These are phyloP conservation scores for Pogonocherus hispidulus DNA, from an alignment of 2,888 invertebrate genomes.

Conservation along the genomic window DNA sequence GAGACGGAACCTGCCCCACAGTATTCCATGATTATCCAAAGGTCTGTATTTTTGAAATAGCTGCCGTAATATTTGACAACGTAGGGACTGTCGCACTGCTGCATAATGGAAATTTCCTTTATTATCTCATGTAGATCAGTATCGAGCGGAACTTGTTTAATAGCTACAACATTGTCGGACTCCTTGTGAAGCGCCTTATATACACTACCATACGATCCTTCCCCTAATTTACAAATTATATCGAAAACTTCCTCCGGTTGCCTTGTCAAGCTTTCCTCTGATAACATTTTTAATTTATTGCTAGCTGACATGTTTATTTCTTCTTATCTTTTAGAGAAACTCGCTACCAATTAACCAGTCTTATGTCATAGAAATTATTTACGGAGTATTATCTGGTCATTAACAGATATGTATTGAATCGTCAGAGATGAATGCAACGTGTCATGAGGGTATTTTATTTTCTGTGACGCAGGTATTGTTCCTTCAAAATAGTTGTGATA, in stretches of 20 bases:
- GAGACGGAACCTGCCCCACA: conserved; percentile 99
- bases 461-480: conserved; percentile 27
- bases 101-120: conserved; percentile 99
- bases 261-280: conserved; percentile 95
- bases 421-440: background rate
- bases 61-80: conserved; percentile 99
- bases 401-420: conserved; percentile 13
- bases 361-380: conserved; percentile 21
- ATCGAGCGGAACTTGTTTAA: conserved; percentile 99
- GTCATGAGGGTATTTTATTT: conserved; percentile 1
- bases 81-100: conserved; percentile 99
- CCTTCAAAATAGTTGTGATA: conserved; percentile 12
- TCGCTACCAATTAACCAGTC: background rate
- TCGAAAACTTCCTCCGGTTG: conserved; percentile 99
- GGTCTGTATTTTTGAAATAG: conserved; percentile 98
- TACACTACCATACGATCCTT: conserved; percentile 98
- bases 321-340: conserved; percentile 15
- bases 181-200: conserved; percentile 99
- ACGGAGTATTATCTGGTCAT: conserved; percentile 5
- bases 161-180: conserved; percentile 94
- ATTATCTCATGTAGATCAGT: conserved; percentile 99
- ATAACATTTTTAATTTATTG: conserved; percentile 87
- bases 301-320: conserved; percentile 47
- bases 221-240: conserved; percentile 98
- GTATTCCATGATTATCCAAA: conserved; percentile 99